These are phyloP conservation scores for Exaiptasia diaphana DNA, from an alignment of 64 coral and sea anemone genomes.

Conservation along the genomic window DNA sequence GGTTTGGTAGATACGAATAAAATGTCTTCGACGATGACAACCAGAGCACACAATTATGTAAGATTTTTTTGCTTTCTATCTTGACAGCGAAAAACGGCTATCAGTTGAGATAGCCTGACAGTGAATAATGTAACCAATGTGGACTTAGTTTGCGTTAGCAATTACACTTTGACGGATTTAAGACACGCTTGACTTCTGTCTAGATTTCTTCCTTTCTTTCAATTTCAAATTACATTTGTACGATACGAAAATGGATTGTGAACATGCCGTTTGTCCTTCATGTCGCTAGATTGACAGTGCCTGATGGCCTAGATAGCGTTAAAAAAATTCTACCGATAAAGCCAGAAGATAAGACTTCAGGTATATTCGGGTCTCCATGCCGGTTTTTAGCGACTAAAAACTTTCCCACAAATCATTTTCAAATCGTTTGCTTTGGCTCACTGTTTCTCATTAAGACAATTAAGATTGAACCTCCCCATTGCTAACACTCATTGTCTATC, in stretches of 20 bases:
- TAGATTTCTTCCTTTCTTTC: neutral
- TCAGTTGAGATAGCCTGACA: neutral
- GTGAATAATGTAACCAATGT: neutral
- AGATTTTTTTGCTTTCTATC: too few relatives aligned
- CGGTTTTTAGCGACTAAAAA: conserved; percentile 19
- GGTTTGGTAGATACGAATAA: too few relatives aligned
- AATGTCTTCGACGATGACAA: too few relatives aligned
- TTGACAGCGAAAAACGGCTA: neutral
- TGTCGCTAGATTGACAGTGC: neutral
- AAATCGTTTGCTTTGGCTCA: neutral
- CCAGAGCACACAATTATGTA: too few relatives aligned
- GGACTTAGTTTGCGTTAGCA: neutral
- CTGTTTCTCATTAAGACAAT: conserved; percentile 12
- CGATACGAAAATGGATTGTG: too few relatives aligned
- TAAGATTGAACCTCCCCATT: neutral
- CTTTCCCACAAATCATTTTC: conserved; percentile 11
- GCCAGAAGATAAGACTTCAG: neutral
- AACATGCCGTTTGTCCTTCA: too few relatives aligned
- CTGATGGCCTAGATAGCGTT: neutral
- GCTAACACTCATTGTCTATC: conserved; percentile 1
- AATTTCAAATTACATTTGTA: neutral
- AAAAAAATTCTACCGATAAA: conserved; percentile 10
- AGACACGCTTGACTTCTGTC: neutral
- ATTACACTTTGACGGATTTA: conserved; percentile 15
- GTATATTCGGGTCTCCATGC: neutral